Evolutionary conservation across 2,797 vertebrate species (phyloP), one percentile per base, ranked within the genome.

Genomic region (Brachyalestes nurse): DNA sequence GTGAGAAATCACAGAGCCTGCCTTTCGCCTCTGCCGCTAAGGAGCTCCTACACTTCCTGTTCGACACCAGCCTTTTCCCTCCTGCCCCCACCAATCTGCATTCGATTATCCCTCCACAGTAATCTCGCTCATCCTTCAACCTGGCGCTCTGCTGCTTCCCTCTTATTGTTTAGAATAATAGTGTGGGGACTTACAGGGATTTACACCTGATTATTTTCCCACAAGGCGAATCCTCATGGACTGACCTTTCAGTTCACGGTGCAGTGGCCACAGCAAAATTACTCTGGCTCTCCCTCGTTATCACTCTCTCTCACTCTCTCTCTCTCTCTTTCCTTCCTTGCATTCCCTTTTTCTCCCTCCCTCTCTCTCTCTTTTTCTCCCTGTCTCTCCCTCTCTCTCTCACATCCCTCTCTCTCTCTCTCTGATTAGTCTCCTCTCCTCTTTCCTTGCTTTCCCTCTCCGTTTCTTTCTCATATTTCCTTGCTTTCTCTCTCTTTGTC

Each of bases 241-340:
- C 81, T 84, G 74, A 83, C 86, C 86, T 86, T 83, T 83, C 79
- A 78, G 73, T 84, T 84, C 77, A 80, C 60, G 40, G 38, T 74
- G 77, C 80, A 60, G 72, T 82, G 60, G 79, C 90, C 91, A 90
- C 84, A 88, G 88, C 77, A 79, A 86, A 67, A 75, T 77, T 84
- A 57, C 74, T 77, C 53, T 64, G 61, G 45, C 70, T 45, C 34
- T 23, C 40, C 65, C 28, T 69, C 71, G 49, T 65, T 71, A 71
- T 78, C 75, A 45, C 83, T 72, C 49, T 19, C 58, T 86, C 88
- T 89, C 87, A 87, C 82, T 88, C 89, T 25, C 72, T 77, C 72
- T 85, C 64, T 73, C 25, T 58, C 71, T 13, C 14, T 16, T 0
- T 17, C 51, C 14, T 53, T 13, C 14, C 51, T 17, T 21, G 5